Percentiles rank a stretch among this genome's conserved stretches.
Conservation (phyloP, 1,140 invertebrate species). For the Brachionus rubens region DNA sequence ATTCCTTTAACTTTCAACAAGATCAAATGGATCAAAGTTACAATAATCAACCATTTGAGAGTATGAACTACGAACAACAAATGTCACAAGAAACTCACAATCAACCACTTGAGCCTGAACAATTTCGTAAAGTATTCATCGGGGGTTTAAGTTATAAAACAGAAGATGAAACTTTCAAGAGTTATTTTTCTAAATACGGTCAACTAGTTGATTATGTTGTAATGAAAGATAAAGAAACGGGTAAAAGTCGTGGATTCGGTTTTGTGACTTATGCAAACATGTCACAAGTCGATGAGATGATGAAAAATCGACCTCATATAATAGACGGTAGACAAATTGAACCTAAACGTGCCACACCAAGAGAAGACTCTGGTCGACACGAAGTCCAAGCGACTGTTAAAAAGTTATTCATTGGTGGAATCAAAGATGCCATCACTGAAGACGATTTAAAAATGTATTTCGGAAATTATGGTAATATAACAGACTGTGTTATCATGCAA, state of each 20-base stretch:
- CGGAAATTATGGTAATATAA: constrained; percentile 66
- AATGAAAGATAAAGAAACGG: constrained; percentile 29
- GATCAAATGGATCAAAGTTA: no score
- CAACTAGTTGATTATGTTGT: constrained; percentile 38
- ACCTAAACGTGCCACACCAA: constrained; percentile 89
- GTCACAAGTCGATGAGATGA: constrained; percentile 89
- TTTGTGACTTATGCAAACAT: constrained; percentile 91
- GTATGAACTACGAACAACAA: no score
- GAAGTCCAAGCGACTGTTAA: constrained; percentile 89
- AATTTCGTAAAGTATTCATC: constrained; percentile 39
- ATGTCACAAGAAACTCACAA: not conserved
- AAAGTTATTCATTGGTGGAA: constrained; percentile 86
- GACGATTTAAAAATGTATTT: constrained; percentile 76
- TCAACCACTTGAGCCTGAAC: constrained; percentile 11
- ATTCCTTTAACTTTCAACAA: no score
- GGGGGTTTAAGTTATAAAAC: constrained; percentile 22
- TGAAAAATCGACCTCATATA: constrained; percentile 76
- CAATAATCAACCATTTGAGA: no score
- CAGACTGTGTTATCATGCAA: constrained; percentile 71
- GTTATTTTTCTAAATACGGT: constrained; percentile 39
- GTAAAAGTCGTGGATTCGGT: constrained; percentile 70
- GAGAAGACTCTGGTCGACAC: constrained; percentile 80
- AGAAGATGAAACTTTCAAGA: not conserved
- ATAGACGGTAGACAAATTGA: constrained; percentile 84
- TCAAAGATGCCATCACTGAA: constrained; percentile 63